Evolutionary conservation across 37 sponge, comb jelly and placozoan genomes (phyloP), one percentile per base, ranked within the genome.

Genomic region (Hormiphora californensis): DNA sequence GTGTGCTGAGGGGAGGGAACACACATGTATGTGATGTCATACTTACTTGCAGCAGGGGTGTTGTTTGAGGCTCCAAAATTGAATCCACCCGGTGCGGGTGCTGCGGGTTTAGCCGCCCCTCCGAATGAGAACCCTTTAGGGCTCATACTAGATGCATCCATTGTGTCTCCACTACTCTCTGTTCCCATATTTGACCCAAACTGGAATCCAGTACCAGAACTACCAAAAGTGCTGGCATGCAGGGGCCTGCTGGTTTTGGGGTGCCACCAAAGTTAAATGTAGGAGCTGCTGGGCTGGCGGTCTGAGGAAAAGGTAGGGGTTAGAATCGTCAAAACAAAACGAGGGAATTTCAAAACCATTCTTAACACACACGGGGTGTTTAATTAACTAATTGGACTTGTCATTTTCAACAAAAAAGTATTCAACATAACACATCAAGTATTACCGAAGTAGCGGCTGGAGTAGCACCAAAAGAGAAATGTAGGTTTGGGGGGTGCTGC

Each of bases 131-230:
- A 73, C 25, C 27, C 46, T 41, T 73, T 73, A 21, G 81, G 81
- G 46, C 81, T 73, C 81, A 43, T 43, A 73, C 81, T 73, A 28
- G 68, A 65, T 0, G 81, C 81, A 33, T 73, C 81, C 81, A 73
- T 73, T 7, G 44, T 40, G 23, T 73, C 81, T 3, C 81, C 44
- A 40, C 28, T 27, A 73, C 35, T 25, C 5, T 21, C 7, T 21
- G 19, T 57, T 33, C 46, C 81, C 9, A 28, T 3, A 36, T 43
- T 4, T 5, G 46, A 43, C 1, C 81, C 81, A 40, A 73, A 73
- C 46, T 73, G 81, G 81, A 73, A 73, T 27, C 39, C 41, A 3
- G 67, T 35, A 33, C 38, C 35, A 22, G 35, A 4, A 21, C 23
- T n/a, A 7, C 17, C 38, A 2, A 46, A 46, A 22, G 35, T 17